Evolutionary conservation across 2,113 vertebrate genomes (phyloP).

Genomic region (Caranx ignobilis): DNA sequence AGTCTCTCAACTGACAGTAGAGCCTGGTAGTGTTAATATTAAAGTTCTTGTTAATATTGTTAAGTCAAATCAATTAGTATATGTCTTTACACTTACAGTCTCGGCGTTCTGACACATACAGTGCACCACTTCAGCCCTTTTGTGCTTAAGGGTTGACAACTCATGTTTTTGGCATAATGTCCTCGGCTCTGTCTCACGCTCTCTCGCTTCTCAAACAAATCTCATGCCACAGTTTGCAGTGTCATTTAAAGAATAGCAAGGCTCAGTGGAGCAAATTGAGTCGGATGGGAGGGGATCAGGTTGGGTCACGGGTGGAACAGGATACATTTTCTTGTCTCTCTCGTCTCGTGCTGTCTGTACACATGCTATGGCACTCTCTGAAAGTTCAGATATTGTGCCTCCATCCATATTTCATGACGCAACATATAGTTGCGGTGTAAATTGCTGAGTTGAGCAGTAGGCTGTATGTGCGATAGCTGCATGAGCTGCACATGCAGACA

Average conservation of each 20-base stretch:
- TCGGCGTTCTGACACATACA: not conserved
- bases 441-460: not conserved
- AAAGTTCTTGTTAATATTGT: not conserved
- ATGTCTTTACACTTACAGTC: not conserved
- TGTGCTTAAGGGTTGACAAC: not conserved
- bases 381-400: not conserved
- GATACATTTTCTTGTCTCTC: not conserved
- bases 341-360: not conserved
- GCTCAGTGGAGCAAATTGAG: not conserved
- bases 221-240: not conserved
- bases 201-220: not conserved
- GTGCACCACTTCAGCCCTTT: not conserved
- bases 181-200: not conserved
- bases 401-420: not conserved
- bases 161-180: constrained; percentile 2
- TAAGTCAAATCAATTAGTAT: constrained; percentile 9
- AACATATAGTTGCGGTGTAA: not conserved
- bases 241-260: not conserved
- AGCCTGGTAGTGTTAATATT: not conserved
- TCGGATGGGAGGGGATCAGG: not conserved
- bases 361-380: not conserved
- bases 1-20: not conserved
- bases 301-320: not conserved
- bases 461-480: not conserved
- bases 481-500: not conserved